Percentiles rank a stretch among this genome's conserved stretches.
phyloP scores from a whole-genome alignment of 30 jellyfish, hydroid and myxozoan genomes.

The Aurelia aurita complex sp. Pacific region DNA sequence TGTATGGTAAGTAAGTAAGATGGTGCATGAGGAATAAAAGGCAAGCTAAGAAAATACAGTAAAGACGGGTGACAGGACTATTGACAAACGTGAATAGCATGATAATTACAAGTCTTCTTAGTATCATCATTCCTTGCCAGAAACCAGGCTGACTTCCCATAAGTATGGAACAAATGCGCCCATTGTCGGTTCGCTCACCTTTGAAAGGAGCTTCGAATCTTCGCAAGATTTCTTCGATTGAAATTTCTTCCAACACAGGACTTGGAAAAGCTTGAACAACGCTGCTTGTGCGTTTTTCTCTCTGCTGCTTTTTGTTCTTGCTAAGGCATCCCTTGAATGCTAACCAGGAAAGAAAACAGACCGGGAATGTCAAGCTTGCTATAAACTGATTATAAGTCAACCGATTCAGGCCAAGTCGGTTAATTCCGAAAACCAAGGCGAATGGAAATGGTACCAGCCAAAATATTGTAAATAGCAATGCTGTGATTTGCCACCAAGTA shows the following conservation, averaged over 20 bases:
- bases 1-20: constrained; percentile 73
- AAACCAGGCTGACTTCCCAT: constrained; percentile 75
- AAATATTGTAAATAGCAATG: constrained; percentile 42
- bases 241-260: neutral
- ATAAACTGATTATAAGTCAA: constrained; percentile 65
- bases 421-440: constrained; percentile 60
- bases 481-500: constrained; percentile 84
- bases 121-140: constrained; percentile 93
- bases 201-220: constrained; percentile 79
- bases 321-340: constrained; percentile 4
- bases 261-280: neutral
- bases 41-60: constrained; percentile 78
- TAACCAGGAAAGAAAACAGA: constrained; percentile 49
- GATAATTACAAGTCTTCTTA: constrained; percentile 67
- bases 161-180: neutral
- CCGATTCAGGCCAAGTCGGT: constrained; percentile 28
- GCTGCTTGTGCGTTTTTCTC: neutral
- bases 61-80: constrained; percentile 78
- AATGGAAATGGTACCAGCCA: constrained; percentile 96
- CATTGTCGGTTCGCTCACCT: constrained; percentile 1
- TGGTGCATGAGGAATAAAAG: constrained; percentile 82
- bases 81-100: constrained; percentile 74
- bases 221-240: constrained; percentile 62
- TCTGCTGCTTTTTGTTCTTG: neutral
- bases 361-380: constrained; percentile 75